Conservation (phyloP, 2,888 invertebrate genomes). For the Apamea epomidion region DNA sequence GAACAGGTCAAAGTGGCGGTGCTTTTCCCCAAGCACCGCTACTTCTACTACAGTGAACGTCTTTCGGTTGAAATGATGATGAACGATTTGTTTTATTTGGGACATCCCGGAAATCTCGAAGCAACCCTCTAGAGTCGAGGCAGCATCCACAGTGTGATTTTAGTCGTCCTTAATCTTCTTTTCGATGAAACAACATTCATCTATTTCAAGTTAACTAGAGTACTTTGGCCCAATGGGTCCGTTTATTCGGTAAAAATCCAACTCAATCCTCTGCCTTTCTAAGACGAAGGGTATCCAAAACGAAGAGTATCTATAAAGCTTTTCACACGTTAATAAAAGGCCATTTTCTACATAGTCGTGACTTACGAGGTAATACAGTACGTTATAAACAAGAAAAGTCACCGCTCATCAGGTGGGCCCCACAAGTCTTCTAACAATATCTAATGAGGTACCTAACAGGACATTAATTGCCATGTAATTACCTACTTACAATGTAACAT, state of each 20-base stretch:
- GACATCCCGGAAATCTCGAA: too few species aligned
- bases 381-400: conserved; percentile 20
- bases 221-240: too few species aligned
- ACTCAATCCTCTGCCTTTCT: neutral
- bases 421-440: conserved; percentile 31
- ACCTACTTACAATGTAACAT: conserved; percentile 44
- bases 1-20: too few species aligned
- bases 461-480: conserved; percentile 46
- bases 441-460: conserved; percentile 39
- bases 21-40: too few species aligned
- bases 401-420: conserved; percentile 10
- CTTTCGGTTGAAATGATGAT: too few species aligned
- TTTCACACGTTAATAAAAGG: neutral
- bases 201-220: too few species aligned
- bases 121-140: too few species aligned
- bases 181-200: too few species aligned
- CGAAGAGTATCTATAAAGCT: neutral
- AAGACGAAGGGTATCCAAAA: neutral
- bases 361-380: conserved; percentile 22
- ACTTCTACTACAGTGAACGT: too few species aligned
- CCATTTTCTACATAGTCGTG: neutral
- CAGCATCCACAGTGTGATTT: too few species aligned
- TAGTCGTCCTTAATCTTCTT: too few species aligned
- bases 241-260: neutral
- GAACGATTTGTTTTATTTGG: too few species aligned